A percentile compares a stretch with the other conserved stretches of the same genome.
Conservation (phyloP, 2,797 vertebrate genomes). For the Cuniculus paca region DNA sequence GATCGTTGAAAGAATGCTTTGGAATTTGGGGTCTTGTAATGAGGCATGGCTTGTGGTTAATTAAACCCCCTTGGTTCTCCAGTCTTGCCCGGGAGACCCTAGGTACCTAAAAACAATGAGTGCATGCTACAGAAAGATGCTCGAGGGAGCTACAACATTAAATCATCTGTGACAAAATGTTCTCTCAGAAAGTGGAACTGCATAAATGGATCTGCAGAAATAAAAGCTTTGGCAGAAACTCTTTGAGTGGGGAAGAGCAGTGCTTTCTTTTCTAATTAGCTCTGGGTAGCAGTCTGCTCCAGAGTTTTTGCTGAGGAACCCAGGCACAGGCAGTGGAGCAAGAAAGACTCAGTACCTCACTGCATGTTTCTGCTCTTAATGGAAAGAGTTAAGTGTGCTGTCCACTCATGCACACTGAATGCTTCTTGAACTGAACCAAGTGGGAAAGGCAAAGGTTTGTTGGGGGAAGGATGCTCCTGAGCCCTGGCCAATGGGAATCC, state of each 20-base stretch:
- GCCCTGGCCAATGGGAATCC: constrained; percentile 51
- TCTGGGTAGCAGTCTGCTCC: constrained; percentile 82
- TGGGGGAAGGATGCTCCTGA: constrained; percentile 18
- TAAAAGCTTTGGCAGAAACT: constrained; percentile 75
- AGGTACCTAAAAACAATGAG: constrained; percentile 64
- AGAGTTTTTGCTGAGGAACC: constrained; percentile 84
- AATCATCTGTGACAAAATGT: constrained; percentile 82
- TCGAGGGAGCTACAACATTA: constrained; percentile 70
- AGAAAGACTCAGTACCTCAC: constrained; percentile 74
- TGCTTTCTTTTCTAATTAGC: constrained; percentile 84
- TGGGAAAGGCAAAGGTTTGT: constrained; percentile 16
- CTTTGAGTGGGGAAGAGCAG: constrained; percentile 68
- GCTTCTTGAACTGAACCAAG: constrained; percentile 34
- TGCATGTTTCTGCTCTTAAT: constrained; percentile 76
- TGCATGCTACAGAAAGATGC: constrained; percentile 69
- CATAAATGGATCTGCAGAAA: constrained; percentile 81
- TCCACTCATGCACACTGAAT: constrained; percentile 16
- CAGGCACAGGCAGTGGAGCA: constrained; percentile 80
- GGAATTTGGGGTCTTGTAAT: constrained; percentile 50
- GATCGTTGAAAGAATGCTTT: constrained; percentile 53
- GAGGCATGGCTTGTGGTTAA: constrained; percentile 46
- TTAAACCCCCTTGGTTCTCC: constrained; percentile 54
- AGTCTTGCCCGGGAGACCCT: constrained; percentile 61
- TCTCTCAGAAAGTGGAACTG: constrained; percentile 76
- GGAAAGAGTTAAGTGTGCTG: constrained; percentile 78